phyloP scores from a whole-genome alignment of 1,140 invertebrate species.

The Drosophila orosa region DNA sequence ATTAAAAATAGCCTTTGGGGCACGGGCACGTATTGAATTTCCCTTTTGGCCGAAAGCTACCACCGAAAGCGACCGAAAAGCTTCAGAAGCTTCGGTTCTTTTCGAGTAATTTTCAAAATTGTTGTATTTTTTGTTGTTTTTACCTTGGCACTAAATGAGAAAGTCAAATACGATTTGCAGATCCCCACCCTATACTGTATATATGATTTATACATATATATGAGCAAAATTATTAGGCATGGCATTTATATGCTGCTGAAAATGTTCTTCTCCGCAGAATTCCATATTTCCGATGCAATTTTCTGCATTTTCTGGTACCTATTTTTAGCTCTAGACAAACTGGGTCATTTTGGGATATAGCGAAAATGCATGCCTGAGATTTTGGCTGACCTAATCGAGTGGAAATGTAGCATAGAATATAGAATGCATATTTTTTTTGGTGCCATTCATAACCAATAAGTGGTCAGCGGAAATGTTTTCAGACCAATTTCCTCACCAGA shows the following conservation, averaged over 20 bases:
- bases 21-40: slow-evolving; percentile 49
- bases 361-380: background rate
- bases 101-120: slow-evolving; percentile 27
- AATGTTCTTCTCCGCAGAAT: background rate
- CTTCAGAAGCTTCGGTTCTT: slow-evolving; percentile 33
- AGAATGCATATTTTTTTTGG: background rate
- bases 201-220: slow-evolving; percentile 8
- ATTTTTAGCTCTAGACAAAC: slow-evolving; percentile 30
- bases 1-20: slow-evolving; percentile 44
- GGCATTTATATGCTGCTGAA: slow-evolving; percentile 1
- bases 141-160: slow-evolving; percentile 77
- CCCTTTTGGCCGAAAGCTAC: slow-evolving; percentile 39
- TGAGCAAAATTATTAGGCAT: slow-evolving; percentile 8
- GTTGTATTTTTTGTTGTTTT: slow-evolving; percentile 31
- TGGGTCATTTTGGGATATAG: slow-evolving; percentile 27
- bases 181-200: slow-evolving; percentile 4
- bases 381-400: background rate
- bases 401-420: background rate
- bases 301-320: slow-evolving; percentile 12
- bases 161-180: slow-evolving; percentile 32
- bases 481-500: background rate
- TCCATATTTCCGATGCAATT: slow-evolving; percentile 3
- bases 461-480: background rate
- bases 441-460: background rate
- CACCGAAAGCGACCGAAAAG: slow-evolving; percentile 28